These are phyloP conservation scores for Rousettus madagascariensis DNA, from an alignment of 2,797 vertebrate species.

Conservation along the genomic window DNA sequence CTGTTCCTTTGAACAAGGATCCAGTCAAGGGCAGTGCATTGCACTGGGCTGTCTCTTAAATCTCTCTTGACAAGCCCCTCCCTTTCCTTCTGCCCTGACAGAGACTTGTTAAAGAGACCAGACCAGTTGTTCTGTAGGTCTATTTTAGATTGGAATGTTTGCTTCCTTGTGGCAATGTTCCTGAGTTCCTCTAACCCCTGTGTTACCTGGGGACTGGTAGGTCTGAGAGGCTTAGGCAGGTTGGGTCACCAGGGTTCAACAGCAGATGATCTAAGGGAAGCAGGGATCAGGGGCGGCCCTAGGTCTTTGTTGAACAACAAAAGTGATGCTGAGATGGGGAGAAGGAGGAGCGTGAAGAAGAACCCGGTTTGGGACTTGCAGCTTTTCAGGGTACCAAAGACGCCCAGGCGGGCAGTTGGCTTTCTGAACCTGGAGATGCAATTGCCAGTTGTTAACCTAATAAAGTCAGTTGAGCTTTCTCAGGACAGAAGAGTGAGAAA, in stretches of 20 bases:
- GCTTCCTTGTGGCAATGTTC: background rate
- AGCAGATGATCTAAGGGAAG: background rate
- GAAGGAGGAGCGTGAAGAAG: too few relatives aligned
- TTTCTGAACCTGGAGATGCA: background rate
- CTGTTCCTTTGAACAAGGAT: background rate
- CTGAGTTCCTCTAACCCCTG: background rate
- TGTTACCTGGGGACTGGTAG: background rate
- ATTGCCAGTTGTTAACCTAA: background rate
- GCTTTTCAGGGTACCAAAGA: background rate
- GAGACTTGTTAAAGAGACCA: background rate
- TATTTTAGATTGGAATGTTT: background rate
- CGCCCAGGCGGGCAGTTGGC: background rate
- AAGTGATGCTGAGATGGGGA: background rate
- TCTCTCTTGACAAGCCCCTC: background rate
- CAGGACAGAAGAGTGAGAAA: background rate
- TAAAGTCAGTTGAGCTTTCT: background rate
- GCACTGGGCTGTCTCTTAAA: background rate
- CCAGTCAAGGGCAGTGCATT: fast-evolving
- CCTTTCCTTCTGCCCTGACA: background rate
- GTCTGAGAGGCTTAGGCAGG: background rate
- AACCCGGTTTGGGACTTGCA: background rate
- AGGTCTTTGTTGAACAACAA: background rate
- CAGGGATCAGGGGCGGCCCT: background rate
- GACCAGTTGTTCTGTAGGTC: background rate
- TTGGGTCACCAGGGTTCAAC: background rate